Conservation (phyloP, 2,113 vertebrate genomes). For the Vireo altiloquus region DNA sequence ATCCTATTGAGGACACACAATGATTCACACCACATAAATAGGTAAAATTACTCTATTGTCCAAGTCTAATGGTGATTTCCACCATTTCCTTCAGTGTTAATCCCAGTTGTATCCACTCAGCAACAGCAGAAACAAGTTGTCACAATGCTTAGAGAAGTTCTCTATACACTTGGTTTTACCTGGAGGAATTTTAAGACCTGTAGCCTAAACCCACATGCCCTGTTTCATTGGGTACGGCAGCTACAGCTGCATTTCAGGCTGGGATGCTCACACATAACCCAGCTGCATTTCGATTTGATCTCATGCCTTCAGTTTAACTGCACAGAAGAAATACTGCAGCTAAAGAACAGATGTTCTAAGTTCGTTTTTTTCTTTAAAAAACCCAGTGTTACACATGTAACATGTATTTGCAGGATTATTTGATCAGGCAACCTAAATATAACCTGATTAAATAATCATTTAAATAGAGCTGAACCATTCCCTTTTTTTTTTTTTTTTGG, state of each 20-base stretch:
- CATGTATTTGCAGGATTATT: not conserved
- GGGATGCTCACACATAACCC: not conserved
- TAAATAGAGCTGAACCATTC: not conserved
- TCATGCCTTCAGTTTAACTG: not conserved
- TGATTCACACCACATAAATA: not conserved
- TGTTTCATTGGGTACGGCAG: not conserved
- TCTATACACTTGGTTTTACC: not conserved
- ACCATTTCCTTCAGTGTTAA: not conserved
- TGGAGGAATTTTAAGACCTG: not conserved
- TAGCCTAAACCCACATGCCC: not conserved
- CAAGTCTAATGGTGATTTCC: not conserved
- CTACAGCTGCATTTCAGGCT: not conserved
- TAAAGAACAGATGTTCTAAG: not conserved
- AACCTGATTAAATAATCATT: not conserved
- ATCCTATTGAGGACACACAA: not conserved
- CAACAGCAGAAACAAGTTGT: not conserved
- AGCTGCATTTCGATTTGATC: not conserved
- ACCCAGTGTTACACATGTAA: not conserved
- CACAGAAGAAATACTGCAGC: not conserved
- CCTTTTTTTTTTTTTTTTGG: accelerated
- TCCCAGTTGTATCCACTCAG: not conserved
- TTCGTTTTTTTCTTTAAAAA: not conserved
- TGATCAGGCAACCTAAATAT: not conserved
- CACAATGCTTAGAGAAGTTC: not conserved
- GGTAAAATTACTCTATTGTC: not conserved